Base-by-base conservation (phyloP, 2,888 invertebrate genomes). In the Diploptera punctata region DNA sequence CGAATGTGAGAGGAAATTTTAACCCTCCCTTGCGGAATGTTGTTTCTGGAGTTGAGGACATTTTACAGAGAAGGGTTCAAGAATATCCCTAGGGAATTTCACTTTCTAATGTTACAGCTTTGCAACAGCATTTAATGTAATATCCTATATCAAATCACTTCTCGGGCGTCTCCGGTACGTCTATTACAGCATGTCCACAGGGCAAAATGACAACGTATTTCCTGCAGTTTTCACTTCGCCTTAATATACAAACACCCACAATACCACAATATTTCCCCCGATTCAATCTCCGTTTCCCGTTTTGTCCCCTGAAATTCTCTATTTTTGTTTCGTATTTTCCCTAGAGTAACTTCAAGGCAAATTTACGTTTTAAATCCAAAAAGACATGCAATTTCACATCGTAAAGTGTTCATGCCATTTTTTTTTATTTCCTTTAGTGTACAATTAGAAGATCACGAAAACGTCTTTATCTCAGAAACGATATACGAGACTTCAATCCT, bases 81-180 rank as follows among this genome's bases (percentile, higher is more conserved):
- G 31, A 57, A 29, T 57, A 57, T 57, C 65, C 47, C 65, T 47
- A 21, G 10, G 65, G 65, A 44, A 21, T 47, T 65, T 44, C 47
- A 65, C 44, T 65, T 65, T 65, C 65, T 65, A 65, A 65, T 65
- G 65, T 65, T 65, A 29, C 65, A 65, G 65, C 65, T 29, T 65
- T 65, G 26, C 47, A 68, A 68, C 72, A 68, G 60, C 72, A 72
- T 31, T 72, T 72, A 72, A 38, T 60, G 68, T 49, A 72, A 72
- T 68, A 68, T 72, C 72, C 72, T 68, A 72, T 65, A 65, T 72
- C 68, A 68, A 72, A 72, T 72, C 72, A 68, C 61, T 52, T 71
- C 47, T 29, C 57, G n/a, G 10, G 31, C 57, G 2, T 65, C 65
- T n/a, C 16, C 19, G 44, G n/a, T 47, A 65, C 18, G 44, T 29